Percentiles rank a stretch among this genome's conserved stretches.
Evolutionary conservation across 2,888 invertebrate species (phyloP).

Genomic region (Diaperis boleti): DNA sequence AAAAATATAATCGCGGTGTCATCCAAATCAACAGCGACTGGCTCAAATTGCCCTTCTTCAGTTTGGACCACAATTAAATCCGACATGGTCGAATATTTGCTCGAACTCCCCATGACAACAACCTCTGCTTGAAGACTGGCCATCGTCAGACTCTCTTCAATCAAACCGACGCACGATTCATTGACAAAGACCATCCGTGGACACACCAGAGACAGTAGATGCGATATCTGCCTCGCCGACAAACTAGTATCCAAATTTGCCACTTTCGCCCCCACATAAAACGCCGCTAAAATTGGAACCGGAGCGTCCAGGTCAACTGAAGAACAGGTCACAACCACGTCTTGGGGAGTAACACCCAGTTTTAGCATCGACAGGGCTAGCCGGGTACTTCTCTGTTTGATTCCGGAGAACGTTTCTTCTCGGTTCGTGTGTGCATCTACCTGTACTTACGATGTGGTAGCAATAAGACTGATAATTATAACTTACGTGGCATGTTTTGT

Average conservation of each 20-base stretch:
- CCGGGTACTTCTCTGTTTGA: constrained; percentile 61
- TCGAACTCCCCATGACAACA: constrained; percentile 52
- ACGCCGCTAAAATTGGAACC: constrained; percentile 67
- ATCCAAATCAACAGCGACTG: constrained; percentile 30
- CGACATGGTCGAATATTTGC: constrained; percentile 41
- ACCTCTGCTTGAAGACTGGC: constrained; percentile 44
- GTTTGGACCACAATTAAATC: constrained; percentile 40
- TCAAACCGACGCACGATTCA: constrained; percentile 37
- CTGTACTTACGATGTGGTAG: no score
- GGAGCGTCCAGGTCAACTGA: constrained; percentile 65
- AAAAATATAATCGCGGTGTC: constrained; percentile 56
- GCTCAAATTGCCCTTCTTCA: constrained; percentile 22
- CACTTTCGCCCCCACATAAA: constrained; percentile 64
- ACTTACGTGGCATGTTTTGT: no score
- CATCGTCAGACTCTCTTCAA: constrained; percentile 43
- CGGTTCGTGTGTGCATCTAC: no score
- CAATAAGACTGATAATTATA: no score
- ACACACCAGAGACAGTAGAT: constrained; percentile 47
- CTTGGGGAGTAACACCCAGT: constrained; percentile 63
- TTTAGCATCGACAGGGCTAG: constrained; percentile 65
- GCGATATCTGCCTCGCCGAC: constrained; percentile 47
- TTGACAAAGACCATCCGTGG: constrained; percentile 46
- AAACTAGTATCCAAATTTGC: constrained; percentile 56
- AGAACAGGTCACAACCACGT: constrained; percentile 67
- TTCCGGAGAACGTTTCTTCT: constrained; percentile 36